Conservation (phyloP, 2,797 vertebrate species). For the Martes flavigula region DNA sequence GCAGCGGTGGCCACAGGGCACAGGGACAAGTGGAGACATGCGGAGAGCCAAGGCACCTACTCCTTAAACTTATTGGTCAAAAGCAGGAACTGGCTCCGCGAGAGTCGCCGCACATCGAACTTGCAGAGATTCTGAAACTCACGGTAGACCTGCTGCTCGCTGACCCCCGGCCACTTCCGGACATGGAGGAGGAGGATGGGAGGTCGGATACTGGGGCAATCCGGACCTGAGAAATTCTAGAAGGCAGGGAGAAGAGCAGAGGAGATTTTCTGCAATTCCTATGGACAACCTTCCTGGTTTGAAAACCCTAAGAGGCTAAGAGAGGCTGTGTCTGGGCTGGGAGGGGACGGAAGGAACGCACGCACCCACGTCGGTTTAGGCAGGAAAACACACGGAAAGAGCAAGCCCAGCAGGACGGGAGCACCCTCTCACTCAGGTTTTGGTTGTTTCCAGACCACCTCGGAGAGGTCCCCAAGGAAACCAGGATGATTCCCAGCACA, state of each 20-base stretch:
- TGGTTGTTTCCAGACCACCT: fast-evolving
- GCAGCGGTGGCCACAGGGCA: fast-evolving
- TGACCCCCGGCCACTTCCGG: constrained; percentile 73
- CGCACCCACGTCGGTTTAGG: fast-evolving
- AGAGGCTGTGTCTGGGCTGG: not conserved
- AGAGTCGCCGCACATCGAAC: constrained; percentile 82
- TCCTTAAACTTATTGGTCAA: constrained; percentile 83
- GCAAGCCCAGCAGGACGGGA: fast-evolving
- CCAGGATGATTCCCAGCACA: fast-evolving
- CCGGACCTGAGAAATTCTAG: constrained; percentile 85
- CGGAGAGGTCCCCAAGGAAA: not conserved
- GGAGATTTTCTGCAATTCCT: not conserved
- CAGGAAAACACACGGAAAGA: not conserved
- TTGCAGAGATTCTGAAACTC: constrained; percentile 81
- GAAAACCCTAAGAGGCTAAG: not conserved
- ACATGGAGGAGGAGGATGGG: constrained; percentile 81
- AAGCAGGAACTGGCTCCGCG: constrained; percentile 82
- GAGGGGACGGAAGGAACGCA: fast-evolving
- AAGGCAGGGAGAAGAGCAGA: not conserved
- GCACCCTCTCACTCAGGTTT: not conserved
- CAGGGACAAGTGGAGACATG: fast-evolving
- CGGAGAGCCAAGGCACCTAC: constrained; percentile 72
- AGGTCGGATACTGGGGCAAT: constrained; percentile 69
- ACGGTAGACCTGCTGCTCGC: constrained; percentile 79
- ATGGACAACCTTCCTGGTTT: fast-evolving